Conservation (phyloP, 2,888 invertebrate genomes). For the Lasioglossum zephyrum region DNA sequence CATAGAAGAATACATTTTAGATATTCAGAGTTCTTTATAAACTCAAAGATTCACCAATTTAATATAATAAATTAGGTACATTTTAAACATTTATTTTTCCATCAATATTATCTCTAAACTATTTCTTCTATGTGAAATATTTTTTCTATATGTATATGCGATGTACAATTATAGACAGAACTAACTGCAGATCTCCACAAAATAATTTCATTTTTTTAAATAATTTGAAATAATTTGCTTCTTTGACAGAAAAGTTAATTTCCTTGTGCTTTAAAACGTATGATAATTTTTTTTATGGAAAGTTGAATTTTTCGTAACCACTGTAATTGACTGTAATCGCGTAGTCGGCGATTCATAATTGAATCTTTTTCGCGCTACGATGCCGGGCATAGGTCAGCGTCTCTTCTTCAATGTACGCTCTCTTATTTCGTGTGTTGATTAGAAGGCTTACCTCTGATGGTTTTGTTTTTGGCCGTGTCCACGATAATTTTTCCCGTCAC, state of each 20-base stretch:
- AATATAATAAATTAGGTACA: too few species aligned
- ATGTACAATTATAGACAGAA: neutral
- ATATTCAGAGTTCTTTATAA: too few species aligned
- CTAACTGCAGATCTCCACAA: neutral
- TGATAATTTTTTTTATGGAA: neutral
- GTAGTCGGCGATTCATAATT: neutral
- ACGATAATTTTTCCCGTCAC: constrained; percentile 65
- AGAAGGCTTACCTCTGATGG: constrained; percentile 61
- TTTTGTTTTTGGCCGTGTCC: constrained; percentile 44
- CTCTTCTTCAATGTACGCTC: neutral
- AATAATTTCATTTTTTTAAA: neutral
- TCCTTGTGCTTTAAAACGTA: too few species aligned
- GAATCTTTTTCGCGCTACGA: neutral
- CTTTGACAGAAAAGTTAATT: too few species aligned
- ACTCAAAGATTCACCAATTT: too few species aligned
- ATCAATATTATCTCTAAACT: neutral
- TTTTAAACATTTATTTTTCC: neutral
- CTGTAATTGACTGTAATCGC: neutral
- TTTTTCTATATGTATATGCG: neutral
- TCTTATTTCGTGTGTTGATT: too few species aligned
- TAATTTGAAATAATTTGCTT: too few species aligned
- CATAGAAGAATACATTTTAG: too few species aligned
- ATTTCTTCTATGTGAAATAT: neutral
- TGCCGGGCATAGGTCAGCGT: neutral
- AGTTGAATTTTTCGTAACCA: neutral